A percentile compares a stretch with the other conserved stretches of the same genome.
phyloP scores from a whole-genome alignment of 2,888 invertebrate genomes.

The Tenthredo livida region DNA sequence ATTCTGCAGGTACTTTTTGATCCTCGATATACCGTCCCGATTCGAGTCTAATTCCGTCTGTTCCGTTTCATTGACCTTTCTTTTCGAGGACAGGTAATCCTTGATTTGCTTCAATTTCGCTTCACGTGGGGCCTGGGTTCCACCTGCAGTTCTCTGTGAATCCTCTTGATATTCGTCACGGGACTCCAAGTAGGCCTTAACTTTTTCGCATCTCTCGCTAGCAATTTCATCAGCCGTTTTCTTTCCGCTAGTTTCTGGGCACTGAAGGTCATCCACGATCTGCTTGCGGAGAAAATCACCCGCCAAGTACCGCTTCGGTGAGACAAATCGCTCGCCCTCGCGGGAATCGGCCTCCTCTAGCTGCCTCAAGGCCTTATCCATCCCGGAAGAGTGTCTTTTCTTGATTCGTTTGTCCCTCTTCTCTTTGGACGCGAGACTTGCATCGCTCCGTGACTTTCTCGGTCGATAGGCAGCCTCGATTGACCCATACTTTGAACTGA shows the following conservation, averaged over 20 bases:
- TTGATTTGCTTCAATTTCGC: constrained; percentile 46
- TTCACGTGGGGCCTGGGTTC: constrained; percentile 25
- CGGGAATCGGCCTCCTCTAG: constrained; percentile 49
- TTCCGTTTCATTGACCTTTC: neutral
- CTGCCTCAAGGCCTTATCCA: constrained; percentile 54
- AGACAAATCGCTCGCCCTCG: constrained; percentile 23
- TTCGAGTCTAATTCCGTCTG: neutral
- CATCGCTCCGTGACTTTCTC: constrained; percentile 70
- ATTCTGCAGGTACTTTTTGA: constrained; percentile 65
- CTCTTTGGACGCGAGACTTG: constrained; percentile 59
- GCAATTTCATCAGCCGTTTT: constrained; percentile 67
- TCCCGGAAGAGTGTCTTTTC: constrained; percentile 64
- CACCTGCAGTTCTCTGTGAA: constrained; percentile 58
- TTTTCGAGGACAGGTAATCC: constrained; percentile 50
- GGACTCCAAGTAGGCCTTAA: constrained; percentile 65
- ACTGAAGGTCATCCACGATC: constrained; percentile 68
- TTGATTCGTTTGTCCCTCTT: constrained; percentile 57
- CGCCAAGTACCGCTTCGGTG: constrained; percentile 66
- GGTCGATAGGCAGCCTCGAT: constrained; percentile 61
- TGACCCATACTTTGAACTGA: constrained; percentile 68
- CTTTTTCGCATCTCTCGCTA: constrained; percentile 66
- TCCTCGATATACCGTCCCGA: constrained; percentile 64
- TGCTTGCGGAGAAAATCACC: constrained; percentile 72
- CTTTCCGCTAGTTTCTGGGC: constrained; percentile 56
- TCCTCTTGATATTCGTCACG: constrained; percentile 52